These are phyloP conservation scores for Myopa tessellatipennis DNA, from an alignment of 2,888 invertebrate genomes.

Conservation along the genomic window DNA sequence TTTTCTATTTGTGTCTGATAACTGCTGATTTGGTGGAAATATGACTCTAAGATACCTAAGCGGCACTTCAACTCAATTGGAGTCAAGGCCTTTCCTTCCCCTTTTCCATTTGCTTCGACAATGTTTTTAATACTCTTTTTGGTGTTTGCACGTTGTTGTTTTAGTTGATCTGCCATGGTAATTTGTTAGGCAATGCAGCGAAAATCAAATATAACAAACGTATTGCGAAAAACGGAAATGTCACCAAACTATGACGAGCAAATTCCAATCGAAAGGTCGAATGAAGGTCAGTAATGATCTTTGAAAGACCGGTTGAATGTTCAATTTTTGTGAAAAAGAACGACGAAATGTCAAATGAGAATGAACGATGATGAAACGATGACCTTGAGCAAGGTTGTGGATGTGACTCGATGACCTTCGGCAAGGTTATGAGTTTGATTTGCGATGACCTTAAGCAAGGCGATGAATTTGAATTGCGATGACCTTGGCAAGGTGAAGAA, in stretches of 20 bases:
- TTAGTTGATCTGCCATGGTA: neutral
- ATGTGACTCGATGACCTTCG: too few species aligned
- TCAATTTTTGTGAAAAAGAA: too few species aligned
- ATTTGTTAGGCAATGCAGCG: neutral
- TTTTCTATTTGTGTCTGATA: conserved; percentile 23
- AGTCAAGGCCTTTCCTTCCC: conserved; percentile 1
- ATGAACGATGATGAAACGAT: too few species aligned
- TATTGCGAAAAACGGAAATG: too few species aligned
- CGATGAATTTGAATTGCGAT: too few species aligned
- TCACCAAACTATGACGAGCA: too few species aligned
- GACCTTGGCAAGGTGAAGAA: too few species aligned
- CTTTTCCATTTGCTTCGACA: conserved; percentile 8
- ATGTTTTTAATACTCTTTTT: too few species aligned
- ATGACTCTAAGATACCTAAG: conserved; percentile 9
- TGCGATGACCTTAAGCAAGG: neutral
- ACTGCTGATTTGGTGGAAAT: conserved; percentile 1
- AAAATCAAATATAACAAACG: neutral
- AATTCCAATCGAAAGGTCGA: neutral
- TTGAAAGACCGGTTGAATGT: too few species aligned
- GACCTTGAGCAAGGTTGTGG: too few species aligned
- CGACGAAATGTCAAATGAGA: too few species aligned
- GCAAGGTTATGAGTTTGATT: too few species aligned
- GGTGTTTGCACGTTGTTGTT: neutral
- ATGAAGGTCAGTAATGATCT: neutral
- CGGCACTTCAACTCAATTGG: conserved; percentile 11